phyloP scores from a whole-genome alignment of 2,113 vertebrate genomes.

The Channa maculata region DNA sequence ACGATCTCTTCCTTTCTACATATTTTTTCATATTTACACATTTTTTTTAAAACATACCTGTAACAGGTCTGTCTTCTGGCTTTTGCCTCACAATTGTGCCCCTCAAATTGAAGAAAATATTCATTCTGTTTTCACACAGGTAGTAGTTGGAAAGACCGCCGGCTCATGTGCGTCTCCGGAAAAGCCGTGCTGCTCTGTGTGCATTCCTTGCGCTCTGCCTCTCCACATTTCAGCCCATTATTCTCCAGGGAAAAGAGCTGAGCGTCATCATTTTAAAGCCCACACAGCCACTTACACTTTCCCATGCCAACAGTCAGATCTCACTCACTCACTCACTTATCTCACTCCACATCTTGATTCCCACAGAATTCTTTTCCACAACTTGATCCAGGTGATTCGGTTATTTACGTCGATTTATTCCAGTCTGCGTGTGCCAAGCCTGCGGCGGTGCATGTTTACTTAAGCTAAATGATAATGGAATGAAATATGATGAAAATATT shows the following conservation, averaged over 20 bases:
- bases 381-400: slow-evolving; percentile 40
- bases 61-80: slow-evolving; percentile 65
- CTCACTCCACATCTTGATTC: slow-evolving; percentile 47
- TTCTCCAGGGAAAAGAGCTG: slow-evolving; percentile 69
- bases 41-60: slow-evolving; percentile 64
- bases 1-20: background rate
- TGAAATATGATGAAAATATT: background rate
- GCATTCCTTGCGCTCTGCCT: slow-evolving; percentile 63
- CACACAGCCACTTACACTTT: slow-evolving; percentile 74
- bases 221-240: slow-evolving; percentile 72
- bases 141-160: slow-evolving; percentile 33
- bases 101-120: slow-evolving; percentile 73
- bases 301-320: slow-evolving; percentile 61
- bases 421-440: background rate
- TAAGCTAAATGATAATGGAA: background rate
- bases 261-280: slow-evolving; percentile 76
- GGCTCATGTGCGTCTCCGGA: slow-evolving; percentile 39
- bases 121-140: slow-evolving; percentile 61
- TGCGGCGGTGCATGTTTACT: background rate
- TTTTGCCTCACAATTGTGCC: slow-evolving; percentile 59
- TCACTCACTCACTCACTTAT: slow-evolving; percentile 53
- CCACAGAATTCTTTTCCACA: slow-evolving; percentile 44
- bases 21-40: background rate
- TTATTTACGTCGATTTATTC: background rate
- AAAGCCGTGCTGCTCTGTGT: slow-evolving; percentile 50